These are phyloP conservation scores for Drosophila ananassae DNA, from an alignment of 1,140 invertebrate species.

Conservation along the genomic window DNA sequence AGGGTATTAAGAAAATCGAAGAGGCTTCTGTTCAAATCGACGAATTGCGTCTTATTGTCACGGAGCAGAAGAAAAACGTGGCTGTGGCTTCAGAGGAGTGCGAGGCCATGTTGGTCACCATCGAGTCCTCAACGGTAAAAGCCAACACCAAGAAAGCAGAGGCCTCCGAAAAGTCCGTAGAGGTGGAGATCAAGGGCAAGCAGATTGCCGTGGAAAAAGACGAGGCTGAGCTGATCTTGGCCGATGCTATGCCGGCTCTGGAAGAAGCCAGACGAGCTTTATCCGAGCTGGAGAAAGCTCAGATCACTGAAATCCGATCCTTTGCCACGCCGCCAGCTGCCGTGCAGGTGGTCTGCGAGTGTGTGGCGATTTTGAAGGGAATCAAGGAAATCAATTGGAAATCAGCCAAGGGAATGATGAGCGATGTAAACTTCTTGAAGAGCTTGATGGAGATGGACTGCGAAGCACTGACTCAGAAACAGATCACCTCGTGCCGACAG, in stretches of 20 bases:
- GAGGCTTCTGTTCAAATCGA: slow-evolving; percentile 82
- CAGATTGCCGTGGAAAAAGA: slow-evolving; percentile 91
- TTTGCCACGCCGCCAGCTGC: slow-evolving; percentile 95
- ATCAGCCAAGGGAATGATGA: slow-evolving; percentile 94
- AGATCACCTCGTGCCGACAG: slow-evolving; percentile 88
- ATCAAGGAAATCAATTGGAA: slow-evolving; percentile 95
- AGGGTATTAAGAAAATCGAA: slow-evolving; percentile 84
- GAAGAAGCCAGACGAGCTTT: slow-evolving; percentile 92
- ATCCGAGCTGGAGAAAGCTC: slow-evolving; percentile 92
- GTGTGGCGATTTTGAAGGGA: slow-evolving; percentile 92
- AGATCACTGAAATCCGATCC: slow-evolving; percentile 94
- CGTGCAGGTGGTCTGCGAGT: slow-evolving; percentile 94
- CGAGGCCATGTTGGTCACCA: slow-evolving; percentile 78
- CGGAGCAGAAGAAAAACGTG: slow-evolving; percentile 82
- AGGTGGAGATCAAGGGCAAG: slow-evolving; percentile 91
- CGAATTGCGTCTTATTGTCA: slow-evolving; percentile 73
- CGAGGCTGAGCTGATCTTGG: slow-evolving; percentile 91
- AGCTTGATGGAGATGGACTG: slow-evolving; percentile 93
- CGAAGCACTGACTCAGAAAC: slow-evolving; percentile 90
- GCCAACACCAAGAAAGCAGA: slow-evolving; percentile 90
- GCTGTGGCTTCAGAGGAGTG: slow-evolving; percentile 73
- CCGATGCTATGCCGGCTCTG: slow-evolving; percentile 91
- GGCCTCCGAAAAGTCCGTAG: slow-evolving; percentile 90
- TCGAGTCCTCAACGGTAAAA: slow-evolving; percentile 86
- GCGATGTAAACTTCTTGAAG: slow-evolving; percentile 92